Base-by-base conservation (phyloP, 2,888 invertebrate genomes). In the Leistus spinibarbis region DNA sequence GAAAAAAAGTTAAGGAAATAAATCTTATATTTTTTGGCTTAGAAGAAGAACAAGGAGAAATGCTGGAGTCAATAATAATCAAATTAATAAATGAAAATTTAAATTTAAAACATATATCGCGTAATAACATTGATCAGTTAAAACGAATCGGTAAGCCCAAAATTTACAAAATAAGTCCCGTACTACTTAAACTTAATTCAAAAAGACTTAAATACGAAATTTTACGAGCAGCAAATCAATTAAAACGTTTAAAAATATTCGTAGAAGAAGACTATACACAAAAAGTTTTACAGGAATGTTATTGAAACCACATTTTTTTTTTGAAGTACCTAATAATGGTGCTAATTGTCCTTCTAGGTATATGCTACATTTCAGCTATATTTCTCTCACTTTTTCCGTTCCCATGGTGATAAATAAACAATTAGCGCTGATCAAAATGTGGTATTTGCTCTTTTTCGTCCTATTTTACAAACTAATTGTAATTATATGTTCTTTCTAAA, bases 71-170 rank as follows among this genome's bases (percentile, higher is more conserved):
- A 13, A 60, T 10, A 60, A 60, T 60, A 60, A 60, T 60, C 16
- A 60, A 60, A 60, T 60, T 60, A 60, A 60, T 60, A 13, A 60
- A 60, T 60, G 60, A 60, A 9, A 60, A 60, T 17, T 60, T 60
- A 60, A 60, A 60, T 17, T 16, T 60, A 17, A 60, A 17, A 60
- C 60, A 60, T 16, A 60, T 60, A 7, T 16, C 60, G 16, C n/a
- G 9, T 17, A 63, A 63, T 17, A 63, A 63, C 63, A 63, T 63
- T 4, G 63, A 63, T 20, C 63, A 19, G 4, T 20, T 17, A 19
- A 63, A 63, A 63, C 17, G 63, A 63, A 3, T 63, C 22, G 63
- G 63, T 4, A 63, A 20, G 22, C 7, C 7, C 5, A n/a, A 4
- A 17, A 63, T 5, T 63, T 20, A 63, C 10, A 63, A 63, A 63